phyloP scores from a whole-genome alignment of 2,797 vertebrate genomes.

The Neomorphus geoffroyi region DNA sequence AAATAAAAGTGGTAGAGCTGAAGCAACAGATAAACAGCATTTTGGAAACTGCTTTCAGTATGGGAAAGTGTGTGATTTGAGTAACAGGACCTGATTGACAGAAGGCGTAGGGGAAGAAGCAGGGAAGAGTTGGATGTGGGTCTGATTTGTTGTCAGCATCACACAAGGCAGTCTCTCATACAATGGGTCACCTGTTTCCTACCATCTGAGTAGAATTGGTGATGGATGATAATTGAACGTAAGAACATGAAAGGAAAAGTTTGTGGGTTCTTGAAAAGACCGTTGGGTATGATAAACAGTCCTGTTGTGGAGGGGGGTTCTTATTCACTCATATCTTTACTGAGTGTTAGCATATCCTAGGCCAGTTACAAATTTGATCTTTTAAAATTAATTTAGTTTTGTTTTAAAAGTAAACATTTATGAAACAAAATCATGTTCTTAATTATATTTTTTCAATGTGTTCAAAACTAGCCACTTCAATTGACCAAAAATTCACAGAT shows the following conservation, averaged over 20 bases:
- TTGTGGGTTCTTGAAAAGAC: neutral
- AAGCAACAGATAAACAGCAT: neutral
- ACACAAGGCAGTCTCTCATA: neutral
- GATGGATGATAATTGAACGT: neutral
- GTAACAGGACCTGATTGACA: neutral
- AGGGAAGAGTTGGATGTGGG: neutral
- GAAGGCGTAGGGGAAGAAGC: neutral
- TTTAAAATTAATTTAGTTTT: neutral
- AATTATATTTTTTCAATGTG: neutral
- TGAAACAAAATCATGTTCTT: neutral
- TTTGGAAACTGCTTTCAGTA: neutral
- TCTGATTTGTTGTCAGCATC: neutral
- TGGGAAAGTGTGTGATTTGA: neutral
- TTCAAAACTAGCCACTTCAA: neutral
- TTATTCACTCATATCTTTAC: neutral
- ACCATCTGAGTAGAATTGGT: fast-evolving
- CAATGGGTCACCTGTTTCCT: neutral
- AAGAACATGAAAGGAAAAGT: neutral
- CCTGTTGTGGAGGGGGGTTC: neutral
- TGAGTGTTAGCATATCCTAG: fast-evolving
- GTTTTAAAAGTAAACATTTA: neutral
- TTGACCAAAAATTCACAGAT: neutral
- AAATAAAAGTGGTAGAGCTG: neutral
- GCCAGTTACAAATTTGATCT: neutral
- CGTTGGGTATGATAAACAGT: neutral